Evolutionary conservation across 2,113 vertebrate genomes (phyloP).

Genomic region (Callionymus lyra): DNA sequence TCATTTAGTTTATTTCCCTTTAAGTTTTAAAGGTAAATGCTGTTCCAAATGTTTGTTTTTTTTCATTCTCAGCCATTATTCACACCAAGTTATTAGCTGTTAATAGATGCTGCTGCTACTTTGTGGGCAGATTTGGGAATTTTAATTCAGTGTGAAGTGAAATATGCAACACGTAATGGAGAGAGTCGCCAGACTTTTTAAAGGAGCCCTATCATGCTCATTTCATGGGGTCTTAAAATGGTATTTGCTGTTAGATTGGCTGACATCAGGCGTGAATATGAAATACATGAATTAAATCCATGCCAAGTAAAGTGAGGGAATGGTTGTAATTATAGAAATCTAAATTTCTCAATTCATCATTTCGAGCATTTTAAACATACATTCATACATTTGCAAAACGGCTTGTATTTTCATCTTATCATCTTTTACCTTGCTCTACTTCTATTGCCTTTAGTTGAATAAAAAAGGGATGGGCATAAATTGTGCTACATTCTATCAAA

Average conservation of each 20-base stretch:
- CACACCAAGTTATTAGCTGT: slow-evolving; percentile 57
- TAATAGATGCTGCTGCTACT: slow-evolving; percentile 43
- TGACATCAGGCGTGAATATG: no score
- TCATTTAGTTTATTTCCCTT: slow-evolving; percentile 32
- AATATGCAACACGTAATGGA: slow-evolving; percentile 56
- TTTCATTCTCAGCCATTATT: slow-evolving; percentile 45
- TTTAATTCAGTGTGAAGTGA: slow-evolving; percentile 46
- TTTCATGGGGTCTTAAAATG: no score
- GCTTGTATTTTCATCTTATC: no score
- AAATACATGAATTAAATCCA: no score
- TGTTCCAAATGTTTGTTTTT: slow-evolving; percentile 30
- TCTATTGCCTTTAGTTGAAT: no score
- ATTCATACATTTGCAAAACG: no score
- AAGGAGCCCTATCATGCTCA: slow-evolving; percentile 2
- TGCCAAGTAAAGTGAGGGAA: no score
- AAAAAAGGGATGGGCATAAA: slow-evolving; percentile 23
- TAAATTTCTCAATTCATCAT: no score
- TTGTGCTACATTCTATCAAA: slow-evolving; percentile 49
- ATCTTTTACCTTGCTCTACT: no score
- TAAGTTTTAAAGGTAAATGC: slow-evolving; percentile 17
- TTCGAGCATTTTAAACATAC: no score
- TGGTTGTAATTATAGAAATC: no score
- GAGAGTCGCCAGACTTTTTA: slow-evolving; percentile 28
- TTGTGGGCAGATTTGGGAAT: slow-evolving; percentile 42
- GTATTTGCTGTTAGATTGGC: no score